Percentiles rank a stretch among this genome's conserved stretches.
phyloP scores from a whole-genome alignment of 2,888 invertebrate genomes.

The Diachrysia chrysitis region DNA sequence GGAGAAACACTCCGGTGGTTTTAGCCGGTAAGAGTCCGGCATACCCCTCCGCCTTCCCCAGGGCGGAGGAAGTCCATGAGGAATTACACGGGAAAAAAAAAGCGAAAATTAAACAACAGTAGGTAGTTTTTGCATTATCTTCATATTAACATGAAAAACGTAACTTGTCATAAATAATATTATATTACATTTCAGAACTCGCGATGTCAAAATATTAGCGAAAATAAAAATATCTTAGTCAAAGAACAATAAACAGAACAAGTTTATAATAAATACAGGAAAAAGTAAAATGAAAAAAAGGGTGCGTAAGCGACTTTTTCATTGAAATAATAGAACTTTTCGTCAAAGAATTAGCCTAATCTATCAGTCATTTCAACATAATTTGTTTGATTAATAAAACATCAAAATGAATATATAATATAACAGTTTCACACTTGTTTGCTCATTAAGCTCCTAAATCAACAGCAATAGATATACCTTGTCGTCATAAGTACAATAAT shows the following conservation, averaged over 20 bases:
- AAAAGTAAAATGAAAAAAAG: conserved; percentile 21
- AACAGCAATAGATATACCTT: background rate
- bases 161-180: conserved; percentile 71
- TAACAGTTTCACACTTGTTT: conserved; percentile 41
- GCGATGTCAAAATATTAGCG: conserved; percentile 50
- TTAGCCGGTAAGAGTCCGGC: too few species aligned
- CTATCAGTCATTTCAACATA: conserved; percentile 64
- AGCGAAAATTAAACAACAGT: conserved; percentile 66
- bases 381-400: conserved; percentile 41
- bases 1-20: too few species aligned
- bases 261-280: conserved; percentile 30
- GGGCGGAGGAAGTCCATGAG: too few species aligned
- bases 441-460: background rate
- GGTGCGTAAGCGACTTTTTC: conserved; percentile 32
- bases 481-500: background rate
- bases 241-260: conserved; percentile 37
- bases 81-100: too few species aligned
- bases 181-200: conserved; percentile 55
- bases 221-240: conserved; percentile 45
- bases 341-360: conserved; percentile 51
- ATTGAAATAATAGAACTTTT: conserved; percentile 30
- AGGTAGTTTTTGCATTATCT: conserved; percentile 62
- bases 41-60: too few species aligned
- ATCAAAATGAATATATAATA: conserved; percentile 28
- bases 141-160: conserved; percentile 77